These are phyloP conservation scores for Scytalopus superciliaris DNA, from an alignment of 2,113 vertebrate genomes.

Conservation along the genomic window DNA sequence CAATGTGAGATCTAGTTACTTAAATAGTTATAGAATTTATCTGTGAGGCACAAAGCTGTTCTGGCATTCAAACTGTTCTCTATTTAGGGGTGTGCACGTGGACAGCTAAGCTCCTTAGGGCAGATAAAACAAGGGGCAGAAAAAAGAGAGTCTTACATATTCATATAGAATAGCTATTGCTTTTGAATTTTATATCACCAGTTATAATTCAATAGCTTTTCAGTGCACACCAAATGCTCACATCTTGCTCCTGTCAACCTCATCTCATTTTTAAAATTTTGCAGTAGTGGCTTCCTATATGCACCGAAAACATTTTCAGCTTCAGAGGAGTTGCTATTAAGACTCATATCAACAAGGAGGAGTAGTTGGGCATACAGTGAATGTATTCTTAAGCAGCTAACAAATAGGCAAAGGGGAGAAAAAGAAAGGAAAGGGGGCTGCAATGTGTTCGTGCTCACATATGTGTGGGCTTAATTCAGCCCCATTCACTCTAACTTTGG, in stretches of 20 bases:
- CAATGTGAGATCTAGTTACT: neutral
- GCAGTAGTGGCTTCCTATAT: neutral
- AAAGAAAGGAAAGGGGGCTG: neutral
- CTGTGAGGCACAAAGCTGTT: neutral
- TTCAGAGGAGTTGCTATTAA: neutral
- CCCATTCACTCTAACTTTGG: neutral
- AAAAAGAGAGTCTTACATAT: neutral
- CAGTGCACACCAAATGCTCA: neutral
- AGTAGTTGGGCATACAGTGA: neutral
- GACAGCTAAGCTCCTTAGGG: neutral
- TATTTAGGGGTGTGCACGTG: neutral
- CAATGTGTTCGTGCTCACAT: neutral
- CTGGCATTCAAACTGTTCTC: neutral
- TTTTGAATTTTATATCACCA: neutral
- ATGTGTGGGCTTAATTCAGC: neutral
- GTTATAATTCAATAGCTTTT: neutral
- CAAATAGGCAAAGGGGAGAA: neutral
- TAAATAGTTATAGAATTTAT: neutral
- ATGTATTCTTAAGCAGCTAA: neutral
- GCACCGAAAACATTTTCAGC: neutral
- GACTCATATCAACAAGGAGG: neutral
- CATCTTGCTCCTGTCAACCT: neutral
- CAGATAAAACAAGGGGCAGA: neutral
- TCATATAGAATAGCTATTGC: neutral
- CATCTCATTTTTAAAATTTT: neutral